These are phyloP conservation scores for Sisor rabdophorus DNA, from an alignment of 2,113 vertebrate species.

Conservation along the genomic window DNA sequence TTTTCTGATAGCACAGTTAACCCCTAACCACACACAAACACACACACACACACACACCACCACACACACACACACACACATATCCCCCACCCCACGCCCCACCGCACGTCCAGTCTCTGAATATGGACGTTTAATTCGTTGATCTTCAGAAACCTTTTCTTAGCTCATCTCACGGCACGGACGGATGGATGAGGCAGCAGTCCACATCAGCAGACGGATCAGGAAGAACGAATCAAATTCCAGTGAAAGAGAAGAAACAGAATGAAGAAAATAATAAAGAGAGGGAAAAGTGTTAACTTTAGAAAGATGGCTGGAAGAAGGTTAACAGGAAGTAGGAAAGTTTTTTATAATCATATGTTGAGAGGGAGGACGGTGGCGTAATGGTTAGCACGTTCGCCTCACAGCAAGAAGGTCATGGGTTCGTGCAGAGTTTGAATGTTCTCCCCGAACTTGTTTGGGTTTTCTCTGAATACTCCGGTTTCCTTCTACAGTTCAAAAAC, in stretches of 20 bases:
- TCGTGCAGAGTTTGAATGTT: too few species aligned
- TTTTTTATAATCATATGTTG: too few species aligned
- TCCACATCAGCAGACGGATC: conserved; percentile 12
- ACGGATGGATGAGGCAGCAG: neutral
- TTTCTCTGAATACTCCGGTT: too few species aligned
- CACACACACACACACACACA: neutral
- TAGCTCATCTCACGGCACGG: neutral
- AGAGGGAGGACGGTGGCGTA: too few species aligned
- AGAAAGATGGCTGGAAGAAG: neutral
- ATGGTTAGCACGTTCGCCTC: too few species aligned
- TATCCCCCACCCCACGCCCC: too few species aligned
- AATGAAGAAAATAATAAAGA: neutral
- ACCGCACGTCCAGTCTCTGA: neutral
- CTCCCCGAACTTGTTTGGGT: too few species aligned
- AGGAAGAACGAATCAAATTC: neutral
- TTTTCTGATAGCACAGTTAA: conserved; percentile 8
- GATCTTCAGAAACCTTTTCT: neutral
- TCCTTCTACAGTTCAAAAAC: too few species aligned
- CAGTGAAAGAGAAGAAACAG: neutral
- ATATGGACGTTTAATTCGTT: neutral
- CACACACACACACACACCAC: conserved; percentile 15
- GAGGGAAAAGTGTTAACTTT: neutral
- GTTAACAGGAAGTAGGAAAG: neutral
- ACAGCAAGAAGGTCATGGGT: too few species aligned
- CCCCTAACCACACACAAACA: conserved; percentile 16